A percentile compares a stretch with the other conserved stretches of the same genome.
Evolutionary conservation across 2,113 vertebrate species (phyloP).

Genomic region (Saccopteryx leptura): DNA sequence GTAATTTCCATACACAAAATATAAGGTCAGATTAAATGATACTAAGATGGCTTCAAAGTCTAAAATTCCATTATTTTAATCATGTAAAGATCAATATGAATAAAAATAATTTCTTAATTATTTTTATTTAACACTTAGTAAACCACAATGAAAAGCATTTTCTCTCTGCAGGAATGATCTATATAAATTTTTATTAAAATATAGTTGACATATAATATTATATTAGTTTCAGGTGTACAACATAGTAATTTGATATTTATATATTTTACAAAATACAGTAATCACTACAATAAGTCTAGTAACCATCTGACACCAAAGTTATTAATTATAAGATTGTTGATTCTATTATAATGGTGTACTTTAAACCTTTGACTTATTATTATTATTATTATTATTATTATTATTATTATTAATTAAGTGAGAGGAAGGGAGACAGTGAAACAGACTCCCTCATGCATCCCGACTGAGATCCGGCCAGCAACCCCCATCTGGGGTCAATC

Average conservation of each 20-base stretch:
- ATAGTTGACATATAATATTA: background rate
- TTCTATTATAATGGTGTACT: background rate
- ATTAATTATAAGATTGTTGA: background rate
- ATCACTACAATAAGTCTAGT: background rate
- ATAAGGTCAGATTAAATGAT: slow-evolving; percentile 22
- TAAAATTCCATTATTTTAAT: slow-evolving; percentile 43
- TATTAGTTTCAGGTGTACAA: background rate
- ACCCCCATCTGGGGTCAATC: too few relatives aligned
- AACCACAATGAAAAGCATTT: slow-evolving; percentile 14
- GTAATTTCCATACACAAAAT: slow-evolving; percentile 16
- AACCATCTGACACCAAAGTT: background rate
- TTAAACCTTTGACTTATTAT: background rate
- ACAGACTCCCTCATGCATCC: too few relatives aligned
- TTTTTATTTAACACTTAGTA: slow-evolving; percentile 62
- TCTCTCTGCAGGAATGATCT: background rate
- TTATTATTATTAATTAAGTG: too few relatives aligned
- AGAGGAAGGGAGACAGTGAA: too few relatives aligned
- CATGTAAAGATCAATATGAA: background rate
- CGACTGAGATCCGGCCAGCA: too few relatives aligned
- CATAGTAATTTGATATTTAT: background rate
- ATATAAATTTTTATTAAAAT: background rate
- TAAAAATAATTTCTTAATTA: background rate
- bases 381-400: background rate
- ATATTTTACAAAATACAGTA: background rate
- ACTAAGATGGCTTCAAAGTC: slow-evolving; percentile 23